phyloP scores from a whole-genome alignment of 53 echinoderm and acorn worm species.

The Holothuria leucospilota region DNA sequence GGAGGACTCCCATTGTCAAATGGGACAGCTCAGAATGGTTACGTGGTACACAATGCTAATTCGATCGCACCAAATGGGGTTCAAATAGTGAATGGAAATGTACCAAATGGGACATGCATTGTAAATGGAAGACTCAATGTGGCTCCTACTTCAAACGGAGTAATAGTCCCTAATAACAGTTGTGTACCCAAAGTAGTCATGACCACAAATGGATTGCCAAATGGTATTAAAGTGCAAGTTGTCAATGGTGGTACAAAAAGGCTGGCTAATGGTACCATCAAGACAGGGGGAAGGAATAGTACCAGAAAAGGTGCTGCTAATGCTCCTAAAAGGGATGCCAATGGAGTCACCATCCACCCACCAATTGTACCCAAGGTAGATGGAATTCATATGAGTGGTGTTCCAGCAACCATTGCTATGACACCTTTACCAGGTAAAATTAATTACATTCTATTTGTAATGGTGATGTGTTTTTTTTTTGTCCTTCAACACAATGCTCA shows the following conservation, averaged over 20 bases:
- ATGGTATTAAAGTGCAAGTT: constrained; percentile 32
- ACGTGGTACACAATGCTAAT: neutral
- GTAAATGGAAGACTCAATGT: constrained; percentile 15
- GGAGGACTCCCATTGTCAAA: neutral
- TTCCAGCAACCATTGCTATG: constrained; percentile 60
- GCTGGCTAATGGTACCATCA: constrained; percentile 44
- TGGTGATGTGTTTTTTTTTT: too few relatives aligned
- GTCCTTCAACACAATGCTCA: too few relatives aligned
- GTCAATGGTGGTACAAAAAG: constrained; percentile 41
- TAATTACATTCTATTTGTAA: too few relatives aligned
- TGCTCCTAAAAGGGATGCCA: constrained; percentile 68
- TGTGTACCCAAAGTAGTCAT: constrained; percentile 20
- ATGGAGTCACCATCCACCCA: constrained; percentile 53
- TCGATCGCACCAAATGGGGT: neutral
- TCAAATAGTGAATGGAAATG: constrained; percentile 22
- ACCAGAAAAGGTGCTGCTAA: constrained; percentile 26
- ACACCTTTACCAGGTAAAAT: constrained; percentile 74
- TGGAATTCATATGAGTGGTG: constrained; percentile 41
- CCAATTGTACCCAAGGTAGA: constrained; percentile 82
- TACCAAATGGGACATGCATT: neutral
- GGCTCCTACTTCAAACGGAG: neutral
- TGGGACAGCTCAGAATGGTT: constrained; percentile 1
- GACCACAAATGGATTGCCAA: constrained; percentile 35
- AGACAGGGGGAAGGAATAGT: constrained; percentile 11
- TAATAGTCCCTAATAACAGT: neutral